A percentile compares a stretch with the other conserved stretches of the same genome.
These are phyloP conservation scores for Polydesmus complanatus DNA, from an alignment of 2,888 invertebrate genomes.

Conservation along the genomic window DNA sequence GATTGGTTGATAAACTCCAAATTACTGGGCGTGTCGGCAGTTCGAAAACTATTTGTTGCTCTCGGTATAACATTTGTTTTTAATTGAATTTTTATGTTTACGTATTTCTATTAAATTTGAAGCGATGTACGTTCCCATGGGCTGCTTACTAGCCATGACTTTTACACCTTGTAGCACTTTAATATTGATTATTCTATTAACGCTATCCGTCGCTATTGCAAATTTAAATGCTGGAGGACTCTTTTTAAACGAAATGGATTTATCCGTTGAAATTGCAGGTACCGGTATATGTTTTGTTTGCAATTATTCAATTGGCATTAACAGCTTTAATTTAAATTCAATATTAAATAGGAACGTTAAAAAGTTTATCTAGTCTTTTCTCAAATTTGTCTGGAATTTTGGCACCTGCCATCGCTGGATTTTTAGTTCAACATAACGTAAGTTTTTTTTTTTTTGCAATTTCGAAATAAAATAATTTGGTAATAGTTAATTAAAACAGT, in stretches of 20 bases:
- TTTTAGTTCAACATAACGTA: constrained; percentile 11
- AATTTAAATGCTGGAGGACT: constrained; percentile 10
- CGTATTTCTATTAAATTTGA: neutral
- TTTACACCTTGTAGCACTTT: constrained; percentile 5
- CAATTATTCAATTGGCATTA: neutral
- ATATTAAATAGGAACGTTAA: constrained; percentile 12
- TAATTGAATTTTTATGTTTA: neutral
- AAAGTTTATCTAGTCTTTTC: constrained; percentile 7
- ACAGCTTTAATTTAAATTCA: neutral
- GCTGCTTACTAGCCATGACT: constrained; percentile 7
- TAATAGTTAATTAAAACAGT: neutral
- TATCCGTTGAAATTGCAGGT: constrained; percentile 11
- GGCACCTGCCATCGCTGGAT: constrained; percentile 8
- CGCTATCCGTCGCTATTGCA: constrained; percentile 2
- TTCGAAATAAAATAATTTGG: too few relatives aligned
- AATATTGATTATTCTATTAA: constrained; percentile 6
- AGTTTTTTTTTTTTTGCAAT: neutral
- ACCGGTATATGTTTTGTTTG: neutral
- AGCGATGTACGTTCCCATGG: constrained; percentile 10
- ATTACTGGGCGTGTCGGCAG: neutral
- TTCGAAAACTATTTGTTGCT: constrained; percentile 6
- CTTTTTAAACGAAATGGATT: constrained; percentile 13
- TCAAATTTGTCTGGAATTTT: constrained; percentile 9
- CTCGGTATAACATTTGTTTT: neutral
- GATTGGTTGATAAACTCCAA: constrained; percentile 7